phyloP scores from a whole-genome alignment of 1,140 invertebrate species.

The Hyles euphorbiae region DNA sequence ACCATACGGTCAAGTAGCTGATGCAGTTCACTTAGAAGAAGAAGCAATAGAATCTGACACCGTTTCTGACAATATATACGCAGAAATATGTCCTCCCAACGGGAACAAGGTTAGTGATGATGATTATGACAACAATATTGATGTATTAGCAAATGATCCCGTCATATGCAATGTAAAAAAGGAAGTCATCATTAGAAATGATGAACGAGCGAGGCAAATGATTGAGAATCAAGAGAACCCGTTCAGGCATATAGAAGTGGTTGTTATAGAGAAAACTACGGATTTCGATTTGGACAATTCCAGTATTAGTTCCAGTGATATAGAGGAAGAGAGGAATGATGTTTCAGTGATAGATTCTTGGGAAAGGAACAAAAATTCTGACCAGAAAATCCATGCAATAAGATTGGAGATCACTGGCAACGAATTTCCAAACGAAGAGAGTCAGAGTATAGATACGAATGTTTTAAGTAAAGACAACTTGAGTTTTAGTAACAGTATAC shows the following conservation, averaged over 20 bases:
- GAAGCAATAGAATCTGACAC: constrained; percentile 68
- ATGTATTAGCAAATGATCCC: constrained; percentile 62
- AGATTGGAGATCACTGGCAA: constrained; percentile 68
- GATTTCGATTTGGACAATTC: constrained; percentile 64
- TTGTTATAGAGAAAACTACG: constrained; percentile 70
- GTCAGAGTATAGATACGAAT: constrained; percentile 52
- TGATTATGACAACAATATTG: constrained; percentile 59
- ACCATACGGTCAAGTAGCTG: constrained; percentile 72
- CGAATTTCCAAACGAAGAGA: constrained; percentile 51
- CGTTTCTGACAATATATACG: constrained; percentile 77
- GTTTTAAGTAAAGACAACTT: constrained; percentile 63
- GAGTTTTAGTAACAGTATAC: constrained; percentile 72
- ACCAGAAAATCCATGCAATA: constrained; percentile 64
- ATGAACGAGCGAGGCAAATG: constrained; percentile 62
- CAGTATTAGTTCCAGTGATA: constrained; percentile 57
- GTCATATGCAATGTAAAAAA: constrained; percentile 70
- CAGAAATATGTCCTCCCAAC: constrained; percentile 76
- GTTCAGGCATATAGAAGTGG: constrained; percentile 74
- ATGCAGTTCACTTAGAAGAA: constrained; percentile 62
- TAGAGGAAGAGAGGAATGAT: constrained; percentile 62
- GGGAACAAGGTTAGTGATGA: constrained; percentile 45
- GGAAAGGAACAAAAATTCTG: constrained; percentile 54
- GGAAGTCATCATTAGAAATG: constrained; percentile 61
- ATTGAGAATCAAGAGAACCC: constrained; percentile 62
- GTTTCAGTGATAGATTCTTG: constrained; percentile 65